Evolutionary conservation across 1,140 invertebrate species (phyloP).

Genomic region (Orchesella cincta): DNA sequence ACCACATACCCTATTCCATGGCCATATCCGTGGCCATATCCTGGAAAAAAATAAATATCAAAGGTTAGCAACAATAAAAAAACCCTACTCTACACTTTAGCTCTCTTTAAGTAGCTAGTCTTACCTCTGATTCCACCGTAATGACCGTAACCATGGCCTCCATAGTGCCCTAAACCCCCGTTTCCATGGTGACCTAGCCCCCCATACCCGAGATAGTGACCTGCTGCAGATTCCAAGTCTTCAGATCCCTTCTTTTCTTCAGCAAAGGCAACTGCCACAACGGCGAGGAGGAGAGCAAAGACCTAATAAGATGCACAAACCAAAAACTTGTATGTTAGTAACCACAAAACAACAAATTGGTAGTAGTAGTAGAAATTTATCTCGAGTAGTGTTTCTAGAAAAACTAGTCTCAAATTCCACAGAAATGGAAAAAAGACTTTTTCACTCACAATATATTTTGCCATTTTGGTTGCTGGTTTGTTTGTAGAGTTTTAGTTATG

Average conservation of each 20-base stretch:
- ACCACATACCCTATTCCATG: conserved; percentile 20
- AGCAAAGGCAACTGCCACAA: conserved; percentile 41
- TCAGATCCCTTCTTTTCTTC: conserved; percentile 42
- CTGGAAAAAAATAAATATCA: too few species aligned
- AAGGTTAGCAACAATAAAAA: not conserved
- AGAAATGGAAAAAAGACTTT: not conserved
- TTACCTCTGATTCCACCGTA: not conserved
- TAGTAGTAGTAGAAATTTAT: not conserved
- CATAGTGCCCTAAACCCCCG: conserved; percentile 18
- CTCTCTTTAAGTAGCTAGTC: too few species aligned
- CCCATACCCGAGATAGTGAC: conserved; percentile 32
- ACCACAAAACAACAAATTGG: not conserved
- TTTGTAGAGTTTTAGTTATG: not conserved
- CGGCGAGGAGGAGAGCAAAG: conserved; percentile 11
- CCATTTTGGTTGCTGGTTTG: conserved; percentile 10
- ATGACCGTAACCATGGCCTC: conserved; percentile 25
- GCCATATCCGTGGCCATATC: conserved; percentile 25
- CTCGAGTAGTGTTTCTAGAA: not conserved
- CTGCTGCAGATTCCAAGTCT: conserved; percentile 41
- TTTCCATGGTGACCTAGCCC: conserved; percentile 18
- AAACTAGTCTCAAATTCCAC: not conserved
- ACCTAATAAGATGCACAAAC: not conserved
- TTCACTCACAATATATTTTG: conserved; percentile 16
- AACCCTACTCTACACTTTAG: too few species aligned
- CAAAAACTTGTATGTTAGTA: not conserved